phyloP scores from a whole-genome alignment of 2,888 invertebrate species.

The Branchipolynoe longqiensis region DNA sequence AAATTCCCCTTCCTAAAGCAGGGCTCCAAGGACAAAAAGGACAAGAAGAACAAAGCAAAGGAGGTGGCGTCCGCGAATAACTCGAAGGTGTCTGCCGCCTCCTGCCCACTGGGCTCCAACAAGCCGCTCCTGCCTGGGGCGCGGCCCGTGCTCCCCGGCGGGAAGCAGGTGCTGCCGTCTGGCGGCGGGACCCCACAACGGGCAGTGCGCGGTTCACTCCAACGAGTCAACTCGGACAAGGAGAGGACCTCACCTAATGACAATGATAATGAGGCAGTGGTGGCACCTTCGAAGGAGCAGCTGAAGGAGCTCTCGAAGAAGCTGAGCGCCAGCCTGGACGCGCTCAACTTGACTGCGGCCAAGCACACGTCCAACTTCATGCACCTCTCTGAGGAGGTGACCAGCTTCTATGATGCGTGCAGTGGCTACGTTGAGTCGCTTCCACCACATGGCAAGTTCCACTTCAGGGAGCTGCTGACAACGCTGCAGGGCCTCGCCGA shows the following conservation, averaged over 20 bases:
- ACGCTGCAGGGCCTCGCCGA: constrained; percentile 65
- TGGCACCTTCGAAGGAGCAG: constrained; percentile 64
- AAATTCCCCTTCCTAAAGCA: constrained; percentile 58
- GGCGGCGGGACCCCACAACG: constrained; percentile 33
- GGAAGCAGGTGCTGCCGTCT: constrained; percentile 63
- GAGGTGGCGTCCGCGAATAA: background rate
- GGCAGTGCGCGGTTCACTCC: constrained; percentile 18
- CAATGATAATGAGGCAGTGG: constrained; percentile 27
- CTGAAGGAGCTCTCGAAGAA: constrained; percentile 72
- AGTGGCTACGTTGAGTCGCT: constrained; percentile 91
- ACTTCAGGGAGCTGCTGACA: constrained; percentile 86
- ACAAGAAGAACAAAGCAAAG: constrained; percentile 42
- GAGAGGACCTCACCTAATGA: constrained; percentile 32
- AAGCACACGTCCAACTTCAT: constrained; percentile 86
- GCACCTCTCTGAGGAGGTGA: constrained; percentile 89
- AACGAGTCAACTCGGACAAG: constrained; percentile 37
- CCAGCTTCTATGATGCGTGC: constrained; percentile 88
- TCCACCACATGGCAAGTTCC: constrained; percentile 93
- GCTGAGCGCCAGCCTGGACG: constrained; percentile 73
- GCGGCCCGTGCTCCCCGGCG: constrained; percentile 59
- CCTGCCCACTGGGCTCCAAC: background rate
- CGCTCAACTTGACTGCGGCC: constrained; percentile 74
- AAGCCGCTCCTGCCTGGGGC: constrained; percentile 55
- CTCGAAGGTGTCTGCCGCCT: constrained; percentile 4
- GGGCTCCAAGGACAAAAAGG: constrained; percentile 28